phyloP scores from a whole-genome alignment of 2,113 vertebrate genomes.

The Mastomys coucha region DNA sequence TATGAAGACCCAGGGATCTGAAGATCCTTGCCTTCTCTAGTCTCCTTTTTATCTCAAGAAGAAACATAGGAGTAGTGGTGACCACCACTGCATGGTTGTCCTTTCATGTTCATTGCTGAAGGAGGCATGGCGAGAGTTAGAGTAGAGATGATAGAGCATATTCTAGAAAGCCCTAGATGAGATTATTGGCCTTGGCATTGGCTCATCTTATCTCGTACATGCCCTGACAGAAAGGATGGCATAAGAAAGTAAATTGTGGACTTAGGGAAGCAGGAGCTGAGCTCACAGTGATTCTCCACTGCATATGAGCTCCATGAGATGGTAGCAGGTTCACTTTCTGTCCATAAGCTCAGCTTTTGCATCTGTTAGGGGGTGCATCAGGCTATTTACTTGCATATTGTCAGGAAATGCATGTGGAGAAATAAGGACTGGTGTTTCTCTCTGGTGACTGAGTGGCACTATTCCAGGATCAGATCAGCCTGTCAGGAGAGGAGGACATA shows the following conservation, averaged over 20 bases:
- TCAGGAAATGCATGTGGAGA: background rate
- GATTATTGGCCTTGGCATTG: background rate
- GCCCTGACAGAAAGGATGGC: background rate
- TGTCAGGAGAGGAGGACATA: accelerated
- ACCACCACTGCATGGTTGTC: background rate
- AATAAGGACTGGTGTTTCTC: accelerated
- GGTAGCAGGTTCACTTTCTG: accelerated
- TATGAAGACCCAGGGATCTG: background rate
- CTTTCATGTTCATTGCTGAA: background rate
- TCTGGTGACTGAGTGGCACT: background rate
- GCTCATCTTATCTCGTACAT: background rate
- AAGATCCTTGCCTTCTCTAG: background rate
- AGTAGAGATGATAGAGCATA: background rate
- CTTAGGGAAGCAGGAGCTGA: background rate
- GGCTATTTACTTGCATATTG: background rate
- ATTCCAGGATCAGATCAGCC: background rate
- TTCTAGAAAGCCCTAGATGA: background rate
- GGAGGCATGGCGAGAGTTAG: background rate
- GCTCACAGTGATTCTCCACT: accelerated
- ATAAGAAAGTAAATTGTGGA: background rate
- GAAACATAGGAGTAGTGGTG: accelerated
- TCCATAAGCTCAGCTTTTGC: background rate
- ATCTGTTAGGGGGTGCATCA: background rate
- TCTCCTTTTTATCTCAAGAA: background rate
- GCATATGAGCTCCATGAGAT: background rate